Percentiles rank a stretch among this genome's conserved stretches.
These are phyloP conservation scores for Drosophila malerkotliana DNA, from an alignment of 1,140 invertebrate genomes.

Conservation along the genomic window DNA sequence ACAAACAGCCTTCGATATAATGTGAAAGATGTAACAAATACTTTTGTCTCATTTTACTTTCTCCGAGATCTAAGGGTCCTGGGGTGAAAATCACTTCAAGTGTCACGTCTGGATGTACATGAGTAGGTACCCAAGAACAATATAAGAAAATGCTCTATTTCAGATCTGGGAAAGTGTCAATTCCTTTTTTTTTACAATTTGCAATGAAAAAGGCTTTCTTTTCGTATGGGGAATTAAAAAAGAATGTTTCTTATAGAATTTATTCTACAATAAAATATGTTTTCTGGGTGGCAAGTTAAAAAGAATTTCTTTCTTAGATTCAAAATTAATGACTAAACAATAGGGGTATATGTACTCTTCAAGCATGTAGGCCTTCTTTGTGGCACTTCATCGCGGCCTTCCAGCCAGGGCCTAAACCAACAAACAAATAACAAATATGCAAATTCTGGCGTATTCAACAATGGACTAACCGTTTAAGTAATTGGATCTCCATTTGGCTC, in stretches of 20 bases:
- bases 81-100: constrained; percentile 34
- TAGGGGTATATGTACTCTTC: neutral
- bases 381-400: constrained; percentile 29
- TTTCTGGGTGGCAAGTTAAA: neutral
- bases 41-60: constrained; percentile 50
- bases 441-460: constrained; percentile 77
- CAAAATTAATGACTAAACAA: neutral
- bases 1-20: constrained; percentile 41
- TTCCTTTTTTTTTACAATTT: constrained; percentile 14
- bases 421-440: constrained; percentile 60
- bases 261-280: neutral
- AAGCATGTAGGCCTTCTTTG: constrained; percentile 4
- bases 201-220: constrained; percentile 11
- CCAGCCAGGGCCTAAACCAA: constrained; percentile 43
- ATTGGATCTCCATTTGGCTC: constrained; percentile 82
- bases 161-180: constrained; percentile 29
- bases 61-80: constrained; percentile 19
- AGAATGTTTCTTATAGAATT: neutral
- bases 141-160: constrained; percentile 29
- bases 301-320: neutral
- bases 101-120: constrained; percentile 37
- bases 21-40: constrained; percentile 46
- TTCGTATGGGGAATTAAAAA: neutral
- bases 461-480: constrained; percentile 83
- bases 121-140: constrained; percentile 12